Percentiles rank a stretch among this genome's conserved stretches.
Conservation (phyloP, 2,797 vertebrate species). For the Cyprinella venusta region DNA sequence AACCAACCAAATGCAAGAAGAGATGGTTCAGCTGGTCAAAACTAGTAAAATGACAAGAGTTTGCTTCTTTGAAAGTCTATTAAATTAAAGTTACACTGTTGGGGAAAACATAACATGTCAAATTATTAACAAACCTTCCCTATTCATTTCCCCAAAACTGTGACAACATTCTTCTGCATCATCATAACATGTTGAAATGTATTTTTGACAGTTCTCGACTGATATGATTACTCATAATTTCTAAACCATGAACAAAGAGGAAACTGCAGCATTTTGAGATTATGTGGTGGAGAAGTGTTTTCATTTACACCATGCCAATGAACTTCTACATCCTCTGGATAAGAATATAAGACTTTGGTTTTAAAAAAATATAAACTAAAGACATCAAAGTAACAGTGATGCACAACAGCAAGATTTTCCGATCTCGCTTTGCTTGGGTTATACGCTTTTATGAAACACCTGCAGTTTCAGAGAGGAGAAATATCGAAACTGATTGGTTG, state of each 20-base stretch:
- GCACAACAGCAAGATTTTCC: neutral
- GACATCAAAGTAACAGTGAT: neutral
- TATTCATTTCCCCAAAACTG: neutral
- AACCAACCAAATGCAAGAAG: neutral
- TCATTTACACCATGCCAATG: neutral
- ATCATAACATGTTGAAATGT: constrained; percentile 14
- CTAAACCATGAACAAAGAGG: constrained; percentile 13
- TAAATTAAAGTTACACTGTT: neutral
- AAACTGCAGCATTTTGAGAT: constrained; percentile 6
- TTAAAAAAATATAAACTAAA: neutral
- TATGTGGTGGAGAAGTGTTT: neutral
- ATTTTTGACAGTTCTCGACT: neutral
- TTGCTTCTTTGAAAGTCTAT: neutral
- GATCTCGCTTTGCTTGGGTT: neutral
- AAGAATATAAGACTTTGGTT: neutral
- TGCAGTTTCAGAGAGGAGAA: constrained; percentile 43
- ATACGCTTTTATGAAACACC: constrained; percentile 4
- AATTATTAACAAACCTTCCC: neutral
- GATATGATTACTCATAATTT: constrained; percentile 18
- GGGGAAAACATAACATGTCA: neutral
- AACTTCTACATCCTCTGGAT: neutral
- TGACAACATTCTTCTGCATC: neutral
- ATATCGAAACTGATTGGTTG: constrained; percentile 57
- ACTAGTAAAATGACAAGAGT: neutral
- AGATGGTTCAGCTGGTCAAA: neutral